Evolutionary conservation across 1,140 invertebrate genomes (phyloP).

Genomic region (Caenorhabditis briggsae): DNA sequence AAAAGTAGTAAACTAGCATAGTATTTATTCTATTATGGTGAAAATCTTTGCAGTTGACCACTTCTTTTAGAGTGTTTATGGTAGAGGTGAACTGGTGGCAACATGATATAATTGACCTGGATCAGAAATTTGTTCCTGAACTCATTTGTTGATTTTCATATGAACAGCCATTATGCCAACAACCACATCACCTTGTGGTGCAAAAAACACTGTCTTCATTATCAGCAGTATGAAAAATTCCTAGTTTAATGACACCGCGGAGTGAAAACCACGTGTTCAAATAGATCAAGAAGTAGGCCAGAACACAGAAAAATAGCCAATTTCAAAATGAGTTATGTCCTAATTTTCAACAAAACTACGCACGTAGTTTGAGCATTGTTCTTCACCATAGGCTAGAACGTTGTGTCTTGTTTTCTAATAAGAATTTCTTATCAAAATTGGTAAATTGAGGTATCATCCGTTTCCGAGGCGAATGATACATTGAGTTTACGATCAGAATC

Average conservation of each 20-base stretch:
- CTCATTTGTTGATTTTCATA: neutral
- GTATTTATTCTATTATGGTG: too few species aligned
- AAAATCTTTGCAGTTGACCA: too few species aligned
- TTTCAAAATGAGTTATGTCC: too few species aligned
- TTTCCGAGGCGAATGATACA: neutral
- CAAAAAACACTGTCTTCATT: conserved; percentile 22
- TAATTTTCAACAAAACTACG: neutral
- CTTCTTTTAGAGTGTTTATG: too few species aligned
- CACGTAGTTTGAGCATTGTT: neutral
- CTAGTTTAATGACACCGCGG: neutral
- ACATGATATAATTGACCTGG: too few species aligned
- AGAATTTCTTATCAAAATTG: neutral
- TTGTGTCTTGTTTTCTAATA: conserved; percentile 1
- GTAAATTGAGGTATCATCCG: neutral
- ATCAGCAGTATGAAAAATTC: neutral
- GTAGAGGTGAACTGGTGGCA: too few species aligned
- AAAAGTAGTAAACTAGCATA: too few species aligned
- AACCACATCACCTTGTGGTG: neutral
- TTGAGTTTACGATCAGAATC: neutral
- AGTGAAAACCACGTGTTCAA: conserved; percentile 19
- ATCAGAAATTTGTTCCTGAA: too few species aligned
- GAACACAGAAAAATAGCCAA: neutral
- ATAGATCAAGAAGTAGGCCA: neutral
- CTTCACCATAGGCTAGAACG: neutral
- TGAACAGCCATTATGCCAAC: neutral